phyloP scores from a whole-genome alignment of 2,888 invertebrate species.

The Diaprepes abbreviatus region DNA sequence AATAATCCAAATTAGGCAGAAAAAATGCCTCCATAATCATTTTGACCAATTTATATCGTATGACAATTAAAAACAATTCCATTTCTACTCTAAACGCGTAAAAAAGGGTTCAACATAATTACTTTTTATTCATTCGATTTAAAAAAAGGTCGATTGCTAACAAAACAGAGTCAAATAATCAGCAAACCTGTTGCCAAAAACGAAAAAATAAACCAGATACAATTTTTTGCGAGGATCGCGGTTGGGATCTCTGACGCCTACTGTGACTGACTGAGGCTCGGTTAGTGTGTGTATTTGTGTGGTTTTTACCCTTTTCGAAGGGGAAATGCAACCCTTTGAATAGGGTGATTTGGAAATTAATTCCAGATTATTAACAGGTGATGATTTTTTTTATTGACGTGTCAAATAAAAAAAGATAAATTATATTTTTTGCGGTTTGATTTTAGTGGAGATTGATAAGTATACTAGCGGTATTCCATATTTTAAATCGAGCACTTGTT shows the following conservation, averaged over 20 bases:
- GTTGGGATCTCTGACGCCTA: conserved; percentile 34
- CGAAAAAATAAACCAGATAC: conserved; percentile 37
- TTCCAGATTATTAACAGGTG: conserved; percentile 32
- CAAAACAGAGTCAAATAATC: conserved; percentile 28
- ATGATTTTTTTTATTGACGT: conserved; percentile 13
- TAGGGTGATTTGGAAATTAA: conserved; percentile 26
- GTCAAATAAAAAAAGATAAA: conserved; percentile 4
- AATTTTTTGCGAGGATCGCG: conserved; percentile 26
- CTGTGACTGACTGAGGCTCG: conserved; percentile 29
- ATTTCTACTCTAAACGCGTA: not conserved
- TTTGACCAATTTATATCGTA: too few species aligned
- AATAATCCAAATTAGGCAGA: too few species aligned
- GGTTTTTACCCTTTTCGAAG: conserved; percentile 35
- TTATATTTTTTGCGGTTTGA: not conserved
- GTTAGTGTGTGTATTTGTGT: conserved; percentile 33
- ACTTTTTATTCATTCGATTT: conserved; percentile 16
- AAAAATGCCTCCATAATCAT: too few species aligned
- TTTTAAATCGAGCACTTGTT: too few species aligned
- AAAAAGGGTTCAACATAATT: conserved; percentile 1
- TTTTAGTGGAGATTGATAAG: too few species aligned
- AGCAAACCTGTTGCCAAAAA: conserved; percentile 31
- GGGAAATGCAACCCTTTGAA: conserved; percentile 27
- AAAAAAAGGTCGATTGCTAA: conserved; percentile 17
- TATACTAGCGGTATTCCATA: too few species aligned
- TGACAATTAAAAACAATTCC: not conserved